Conservation (phyloP, 2,888 invertebrate species). For the Drosophila koepferae region DNA sequence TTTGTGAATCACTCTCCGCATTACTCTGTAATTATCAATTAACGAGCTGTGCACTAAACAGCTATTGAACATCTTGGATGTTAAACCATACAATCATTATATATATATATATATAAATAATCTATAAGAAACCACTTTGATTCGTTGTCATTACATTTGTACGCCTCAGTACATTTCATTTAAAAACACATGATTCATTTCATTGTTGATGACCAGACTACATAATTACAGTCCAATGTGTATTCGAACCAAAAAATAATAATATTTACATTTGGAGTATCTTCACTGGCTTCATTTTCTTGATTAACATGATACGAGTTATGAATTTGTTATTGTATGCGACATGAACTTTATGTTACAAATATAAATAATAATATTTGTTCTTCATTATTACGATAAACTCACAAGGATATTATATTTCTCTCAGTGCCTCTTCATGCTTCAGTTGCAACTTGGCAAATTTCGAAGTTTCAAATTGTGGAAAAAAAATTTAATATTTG, state of each 20-base stretch:
- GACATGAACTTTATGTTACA: not conserved
- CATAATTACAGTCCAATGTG: not conserved
- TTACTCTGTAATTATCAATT: not conserved
- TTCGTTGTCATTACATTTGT: not conserved
- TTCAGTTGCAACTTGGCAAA: not conserved
- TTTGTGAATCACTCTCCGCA: not conserved
- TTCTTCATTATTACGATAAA: not conserved
- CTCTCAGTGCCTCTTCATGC: not conserved
- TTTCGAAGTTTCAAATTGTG: not conserved
- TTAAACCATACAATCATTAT: not conserved
- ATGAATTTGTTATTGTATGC: not conserved
- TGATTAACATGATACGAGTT: not conserved
- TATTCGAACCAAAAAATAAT: not conserved
- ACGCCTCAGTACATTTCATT: not conserved
- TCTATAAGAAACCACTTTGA: not conserved
- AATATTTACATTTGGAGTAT: not conserved
- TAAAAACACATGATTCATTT: not conserved
- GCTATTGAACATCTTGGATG: not conserved
- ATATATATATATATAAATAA: not conserved
- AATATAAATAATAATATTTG: conserved; percentile 1
- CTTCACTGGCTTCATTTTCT: not conserved
- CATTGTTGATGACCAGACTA: not conserved
- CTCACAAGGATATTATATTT: conserved; percentile 1
- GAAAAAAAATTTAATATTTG: not conserved
- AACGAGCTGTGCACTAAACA: not conserved